Evolutionary conservation across 2,113 vertebrate species (phyloP).

Genomic region (Ornithorhynchus anatinus): DNA sequence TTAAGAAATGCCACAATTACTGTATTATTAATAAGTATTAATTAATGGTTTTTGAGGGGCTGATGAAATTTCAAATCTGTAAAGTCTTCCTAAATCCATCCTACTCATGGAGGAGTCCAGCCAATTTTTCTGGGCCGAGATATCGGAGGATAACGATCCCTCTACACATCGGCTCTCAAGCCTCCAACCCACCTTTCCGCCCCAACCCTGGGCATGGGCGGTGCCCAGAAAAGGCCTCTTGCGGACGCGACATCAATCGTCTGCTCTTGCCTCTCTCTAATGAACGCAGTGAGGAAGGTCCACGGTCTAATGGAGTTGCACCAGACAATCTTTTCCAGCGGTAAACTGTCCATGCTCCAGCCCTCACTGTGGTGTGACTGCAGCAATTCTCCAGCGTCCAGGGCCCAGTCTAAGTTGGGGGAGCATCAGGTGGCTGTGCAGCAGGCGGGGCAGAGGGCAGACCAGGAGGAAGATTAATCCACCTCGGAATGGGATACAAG

Average conservation of each 20-base stretch:
- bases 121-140: conserved; percentile 48
- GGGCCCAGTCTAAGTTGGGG: conserved; percentile 33
- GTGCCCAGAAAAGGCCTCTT: conserved; percentile 54
- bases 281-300: conserved; percentile 46
- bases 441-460: too few relatives aligned
- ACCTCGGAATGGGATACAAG: accelerated
- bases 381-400: conserved; percentile 30
- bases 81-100: conserved; percentile 63
- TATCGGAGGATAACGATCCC: conserved; percentile 70
- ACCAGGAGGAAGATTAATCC: too few relatives aligned
- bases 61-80: conserved; percentile 62
- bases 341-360: conserved; percentile 61
- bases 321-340: conserved; percentile 54
- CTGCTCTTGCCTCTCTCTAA: conserved; percentile 55
- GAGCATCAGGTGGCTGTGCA: too few relatives aligned
- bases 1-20: too few relatives aligned
- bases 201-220: too few relatives aligned
- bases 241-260: conserved; percentile 53
- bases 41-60: too few relatives aligned
- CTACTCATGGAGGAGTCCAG: conserved; percentile 64
- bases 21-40: too few relatives aligned
- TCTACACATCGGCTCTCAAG: conserved; percentile 40
- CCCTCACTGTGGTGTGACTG: conserved; percentile 33
- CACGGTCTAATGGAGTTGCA: conserved; percentile 66
- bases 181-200: conserved; percentile 35